These are phyloP conservation scores for Pygmarrhopalites habei DNA, from an alignment of 1,140 invertebrate genomes.

Conservation along the genomic window DNA sequence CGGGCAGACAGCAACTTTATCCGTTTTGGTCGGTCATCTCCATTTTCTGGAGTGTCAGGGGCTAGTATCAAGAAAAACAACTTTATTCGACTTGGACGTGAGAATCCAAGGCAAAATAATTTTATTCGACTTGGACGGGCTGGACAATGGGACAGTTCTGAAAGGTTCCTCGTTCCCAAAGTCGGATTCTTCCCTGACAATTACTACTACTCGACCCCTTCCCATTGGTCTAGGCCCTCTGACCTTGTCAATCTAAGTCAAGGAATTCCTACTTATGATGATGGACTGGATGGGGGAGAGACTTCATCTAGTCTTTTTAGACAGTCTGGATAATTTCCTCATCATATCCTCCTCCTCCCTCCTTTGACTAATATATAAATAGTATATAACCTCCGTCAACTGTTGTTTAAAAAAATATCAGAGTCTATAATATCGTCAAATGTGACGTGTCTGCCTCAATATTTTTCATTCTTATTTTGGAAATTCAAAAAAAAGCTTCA, in stretches of 20 bases:
- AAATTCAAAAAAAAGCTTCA: too few species aligned
- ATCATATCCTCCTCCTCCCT: too few species aligned
- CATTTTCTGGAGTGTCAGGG: neutral
- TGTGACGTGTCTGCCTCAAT: too few species aligned
- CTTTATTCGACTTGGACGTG: constrained; percentile 40
- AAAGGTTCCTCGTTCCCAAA: neutral
- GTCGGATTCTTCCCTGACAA: constrained; percentile 17
- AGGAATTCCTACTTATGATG: neutral
- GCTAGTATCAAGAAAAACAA: constrained; percentile 36
- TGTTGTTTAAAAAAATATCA: too few species aligned
- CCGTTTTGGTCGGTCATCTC: constrained; percentile 40
- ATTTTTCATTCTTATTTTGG: too few species aligned
- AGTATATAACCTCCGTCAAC: too few species aligned
- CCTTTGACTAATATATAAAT: too few species aligned
- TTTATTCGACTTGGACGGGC: constrained; percentile 38
- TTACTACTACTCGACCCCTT: neutral
- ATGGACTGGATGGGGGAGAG: too few species aligned
- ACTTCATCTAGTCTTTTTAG: too few species aligned
- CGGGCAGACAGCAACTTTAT: constrained; percentile 41
- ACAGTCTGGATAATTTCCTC: too few species aligned
- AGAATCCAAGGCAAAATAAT: constrained; percentile 35
- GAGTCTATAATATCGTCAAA: too few species aligned
- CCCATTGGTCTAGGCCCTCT: neutral
- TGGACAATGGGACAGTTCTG: constrained; percentile 16
- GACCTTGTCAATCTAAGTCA: neutral